Evolutionary conservation across 2,888 invertebrate species (phyloP), one percentile per base, ranked within the genome.

Genomic region (Heterodera filipjevi): DNA sequence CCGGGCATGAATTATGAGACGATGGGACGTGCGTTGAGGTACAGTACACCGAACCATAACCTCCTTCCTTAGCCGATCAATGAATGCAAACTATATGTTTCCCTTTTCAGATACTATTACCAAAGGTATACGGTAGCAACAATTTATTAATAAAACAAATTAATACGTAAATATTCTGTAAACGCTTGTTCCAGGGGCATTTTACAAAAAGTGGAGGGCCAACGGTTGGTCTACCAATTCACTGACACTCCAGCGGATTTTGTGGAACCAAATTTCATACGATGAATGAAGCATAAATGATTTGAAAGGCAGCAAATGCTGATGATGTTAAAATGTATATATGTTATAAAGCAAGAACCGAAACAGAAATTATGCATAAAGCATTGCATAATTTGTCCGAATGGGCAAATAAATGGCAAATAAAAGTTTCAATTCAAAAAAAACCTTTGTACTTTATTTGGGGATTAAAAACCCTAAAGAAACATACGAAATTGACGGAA

Each of bases 1-100:
- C 99, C 99, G 3, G 97, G 98, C 91, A 99, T 99, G 99, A 99
- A 99, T 92, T 99, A 99, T 91, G 99, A 99, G 92, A 99, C 99
- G 79, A 99, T 99, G 99, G 99, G 99, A 53, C 92, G 99, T 82
- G 98, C 99, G 81, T 92, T 99, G 86, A 93, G 98, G 93, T 93
- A 89, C 33, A 53, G 27, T 14, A 46, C n/a, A 59, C n/a, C 10
- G 59, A 30, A 27, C 22, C 12, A 39, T 53, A 22, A 53, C 19
- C 49, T 5, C 19, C 5, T 22, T 0, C 27, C 0, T 59, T 27
- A 2, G 2, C 27, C n/a, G 19, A n/a, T 3, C 33, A 27, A 74
- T 49, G 10, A 64, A 68, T n/a, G n/a, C n/a, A n/a, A n/a, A n/a
- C n/a, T n/a, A 68, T 30, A 30, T 12, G 27, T 30, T 30, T 32